These are phyloP conservation scores for Halcyon chelicuti DNA, from an alignment of 2,797 vertebrate species.

Conservation along the genomic window DNA sequence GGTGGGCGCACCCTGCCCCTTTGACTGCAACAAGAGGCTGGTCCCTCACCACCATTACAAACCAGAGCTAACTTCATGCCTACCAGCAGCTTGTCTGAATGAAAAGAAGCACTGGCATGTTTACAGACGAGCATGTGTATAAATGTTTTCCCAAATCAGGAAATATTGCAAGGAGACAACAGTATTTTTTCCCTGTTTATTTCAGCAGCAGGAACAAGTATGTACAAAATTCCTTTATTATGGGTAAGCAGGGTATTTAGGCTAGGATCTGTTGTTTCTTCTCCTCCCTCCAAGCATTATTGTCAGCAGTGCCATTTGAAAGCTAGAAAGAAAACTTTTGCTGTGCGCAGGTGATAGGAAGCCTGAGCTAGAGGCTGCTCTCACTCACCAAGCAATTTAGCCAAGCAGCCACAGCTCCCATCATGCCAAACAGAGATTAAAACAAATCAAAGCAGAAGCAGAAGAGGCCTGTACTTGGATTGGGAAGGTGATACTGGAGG, in stretches of 20 bases:
- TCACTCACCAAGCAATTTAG: not conserved
- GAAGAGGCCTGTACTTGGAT: not conserved
- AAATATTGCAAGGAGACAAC: not conserved
- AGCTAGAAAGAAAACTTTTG: not conserved
- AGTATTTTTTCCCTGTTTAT: not conserved
- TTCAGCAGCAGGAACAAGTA: slow-evolving; percentile 23
- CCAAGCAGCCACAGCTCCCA: not conserved
- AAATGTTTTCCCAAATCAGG: not conserved
- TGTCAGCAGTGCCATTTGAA: not conserved
- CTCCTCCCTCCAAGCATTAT: not conserved
- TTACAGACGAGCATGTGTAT: not conserved
- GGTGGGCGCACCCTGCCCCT: not conserved
- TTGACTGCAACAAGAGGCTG: accelerated
- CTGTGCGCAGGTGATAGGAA: not conserved
- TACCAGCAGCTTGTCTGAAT: not conserved
- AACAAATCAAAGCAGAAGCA: accelerated
- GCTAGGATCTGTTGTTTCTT: not conserved
- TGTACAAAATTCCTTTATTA: slow-evolving; percentile 8
- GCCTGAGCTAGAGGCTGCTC: not conserved
- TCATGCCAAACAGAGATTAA: not conserved
- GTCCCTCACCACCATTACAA: not conserved
- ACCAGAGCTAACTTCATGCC: not conserved
- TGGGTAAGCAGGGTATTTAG: not conserved
- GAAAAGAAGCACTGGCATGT: not conserved
- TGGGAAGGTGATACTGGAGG: not conserved